Evolutionary conservation across 1,140 invertebrate species (phyloP).

Genomic region (Pentalonia nigronervosa): DNA sequence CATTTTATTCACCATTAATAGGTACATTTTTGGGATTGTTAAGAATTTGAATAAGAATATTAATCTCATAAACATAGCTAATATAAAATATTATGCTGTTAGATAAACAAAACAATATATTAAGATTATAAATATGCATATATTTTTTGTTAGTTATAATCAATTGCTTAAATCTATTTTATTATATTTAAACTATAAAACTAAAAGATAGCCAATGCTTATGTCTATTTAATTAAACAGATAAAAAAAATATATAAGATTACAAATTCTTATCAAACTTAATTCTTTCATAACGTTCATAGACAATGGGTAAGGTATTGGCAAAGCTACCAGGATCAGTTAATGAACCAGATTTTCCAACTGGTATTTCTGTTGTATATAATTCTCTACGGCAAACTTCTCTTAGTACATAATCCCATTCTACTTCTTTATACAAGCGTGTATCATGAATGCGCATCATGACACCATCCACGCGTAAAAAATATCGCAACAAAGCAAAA

Average conservation of each 20-base stretch:
- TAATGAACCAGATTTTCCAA: conserved; percentile 48
- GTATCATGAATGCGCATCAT: conserved; percentile 91
- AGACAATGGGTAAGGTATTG: conserved; percentile 40
- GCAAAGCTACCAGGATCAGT: conserved; percentile 53
- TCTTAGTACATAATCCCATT: conserved; percentile 76
- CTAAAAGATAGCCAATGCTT: background rate
- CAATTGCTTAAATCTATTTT: background rate
- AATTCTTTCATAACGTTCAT: conserved; percentile 50
- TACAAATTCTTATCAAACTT: conserved; percentile 19
- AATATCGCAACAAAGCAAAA: conserved; percentile 90
- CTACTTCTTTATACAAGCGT: conserved; percentile 85
- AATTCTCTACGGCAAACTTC: conserved; percentile 81
- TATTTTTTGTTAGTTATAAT: background rate
- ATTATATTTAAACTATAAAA: background rate
- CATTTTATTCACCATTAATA: background rate
- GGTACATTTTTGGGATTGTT: background rate
- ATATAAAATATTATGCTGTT: background rate
- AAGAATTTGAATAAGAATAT: background rate
- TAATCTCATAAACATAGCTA: background rate
- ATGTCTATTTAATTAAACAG: background rate
- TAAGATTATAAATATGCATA: background rate
- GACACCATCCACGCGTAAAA: conserved; percentile 93
- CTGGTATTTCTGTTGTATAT: conserved; percentile 67
- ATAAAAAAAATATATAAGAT: background rate
- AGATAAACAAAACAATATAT: background rate